Conservation (phyloP, 2,888 invertebrate genomes). For the Coelinius sp. region DNA sequence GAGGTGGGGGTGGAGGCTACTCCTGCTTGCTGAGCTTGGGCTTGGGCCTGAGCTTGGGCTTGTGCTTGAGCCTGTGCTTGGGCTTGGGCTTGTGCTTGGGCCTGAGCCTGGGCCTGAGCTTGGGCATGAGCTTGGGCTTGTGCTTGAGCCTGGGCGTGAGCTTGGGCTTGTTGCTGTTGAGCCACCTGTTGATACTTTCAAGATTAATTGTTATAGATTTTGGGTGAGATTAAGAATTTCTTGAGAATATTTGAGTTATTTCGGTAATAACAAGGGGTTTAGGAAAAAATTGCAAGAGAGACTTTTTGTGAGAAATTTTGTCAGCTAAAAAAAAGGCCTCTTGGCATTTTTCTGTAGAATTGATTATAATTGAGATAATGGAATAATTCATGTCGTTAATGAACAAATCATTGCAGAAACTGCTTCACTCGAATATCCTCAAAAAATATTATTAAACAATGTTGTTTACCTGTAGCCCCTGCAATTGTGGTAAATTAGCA, state of each 20-base stretch:
- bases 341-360: too few relatives aligned
- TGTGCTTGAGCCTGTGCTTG: constrained; percentile 51
- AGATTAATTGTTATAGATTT: not conserved
- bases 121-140: constrained; percentile 61
- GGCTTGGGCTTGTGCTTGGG: constrained; percentile 55
- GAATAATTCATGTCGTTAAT: too few relatives aligned
- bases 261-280: too few relatives aligned
- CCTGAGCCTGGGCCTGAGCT: constrained; percentile 65
- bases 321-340: too few relatives aligned
- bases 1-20: constrained; percentile 67
- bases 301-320: too few relatives aligned
- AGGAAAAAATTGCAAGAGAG: too few relatives aligned
- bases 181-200: constrained; percentile 52
- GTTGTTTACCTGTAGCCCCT: constrained; percentile 65
- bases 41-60: constrained; percentile 56
- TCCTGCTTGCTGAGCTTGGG: constrained; percentile 64
- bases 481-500: constrained; percentile 75
- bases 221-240: constrained; percentile 26
- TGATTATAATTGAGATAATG: too few relatives aligned
- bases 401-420: too few relatives aligned
- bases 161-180: constrained; percentile 55
- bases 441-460: too few relatives aligned
- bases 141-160: constrained; percentile 56
- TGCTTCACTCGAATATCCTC: too few relatives aligned
- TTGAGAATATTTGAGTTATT: too few relatives aligned